Percentiles rank a stretch among this genome's conserved stretches.
Evolutionary conservation across 53 echinoderm and acorn worm species (phyloP).

Genomic region (Echinometra lucunter): DNA sequence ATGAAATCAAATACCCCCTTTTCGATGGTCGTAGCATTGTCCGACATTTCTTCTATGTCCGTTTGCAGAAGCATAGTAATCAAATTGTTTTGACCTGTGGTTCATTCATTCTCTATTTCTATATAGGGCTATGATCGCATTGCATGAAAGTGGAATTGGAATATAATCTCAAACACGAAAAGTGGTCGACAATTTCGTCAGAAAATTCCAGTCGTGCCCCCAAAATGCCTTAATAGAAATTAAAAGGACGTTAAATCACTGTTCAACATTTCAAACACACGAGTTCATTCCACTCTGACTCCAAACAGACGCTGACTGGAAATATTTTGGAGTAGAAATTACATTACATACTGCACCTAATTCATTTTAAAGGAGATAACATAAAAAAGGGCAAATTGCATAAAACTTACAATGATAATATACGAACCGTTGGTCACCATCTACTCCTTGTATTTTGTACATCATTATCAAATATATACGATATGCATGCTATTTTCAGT

Average conservation of each 20-base stretch:
- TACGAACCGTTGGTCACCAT: not conserved
- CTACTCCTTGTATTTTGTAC: too few relatives aligned
- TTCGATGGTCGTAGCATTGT: not conserved
- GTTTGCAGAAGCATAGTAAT: not conserved
- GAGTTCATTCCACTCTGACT: too few relatives aligned
- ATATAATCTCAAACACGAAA: not conserved
- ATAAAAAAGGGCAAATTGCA: not conserved
- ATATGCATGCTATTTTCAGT: not conserved
- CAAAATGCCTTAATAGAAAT: not conserved
- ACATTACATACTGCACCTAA: not conserved
- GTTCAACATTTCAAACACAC: too few relatives aligned
- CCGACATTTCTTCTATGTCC: too few relatives aligned
- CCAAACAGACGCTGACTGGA: not conserved
- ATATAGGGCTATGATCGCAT: not conserved
- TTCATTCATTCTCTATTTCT: not conserved
- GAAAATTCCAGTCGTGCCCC: not conserved
- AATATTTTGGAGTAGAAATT: not conserved
- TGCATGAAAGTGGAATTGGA: not conserved
- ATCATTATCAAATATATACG: too few relatives aligned
- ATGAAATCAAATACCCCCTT: not conserved
- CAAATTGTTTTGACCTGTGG: not conserved
- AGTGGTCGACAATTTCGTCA: not conserved
- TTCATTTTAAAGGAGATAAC: not conserved
- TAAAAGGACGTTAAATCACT: not conserved
- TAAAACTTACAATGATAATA: not conserved